phyloP scores from a whole-genome alignment of 2,888 invertebrate species.

The Cryptocephalus primarius region DNA sequence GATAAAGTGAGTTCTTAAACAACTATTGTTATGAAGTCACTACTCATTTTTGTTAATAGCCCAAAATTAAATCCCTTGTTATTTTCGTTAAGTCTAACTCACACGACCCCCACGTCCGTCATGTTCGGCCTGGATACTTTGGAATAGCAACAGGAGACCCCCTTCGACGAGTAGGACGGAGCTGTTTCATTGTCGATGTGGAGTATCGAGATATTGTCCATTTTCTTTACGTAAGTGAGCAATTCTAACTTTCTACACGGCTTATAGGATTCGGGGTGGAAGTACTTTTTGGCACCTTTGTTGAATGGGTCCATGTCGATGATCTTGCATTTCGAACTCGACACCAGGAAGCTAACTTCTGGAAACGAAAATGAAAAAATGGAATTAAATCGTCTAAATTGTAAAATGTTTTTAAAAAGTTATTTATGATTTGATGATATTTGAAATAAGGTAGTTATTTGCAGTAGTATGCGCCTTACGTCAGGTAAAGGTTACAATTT shows the following conservation, averaged over 20 bases:
- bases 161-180: conserved; percentile 23
- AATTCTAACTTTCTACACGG: conserved; percentile 38
- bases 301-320: conserved; percentile 50
- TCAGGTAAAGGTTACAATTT: too few species aligned
- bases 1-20: too few species aligned
- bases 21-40: background rate
- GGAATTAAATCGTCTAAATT: too few species aligned
- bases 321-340: conserved; percentile 53
- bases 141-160: conserved; percentile 25
- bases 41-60: background rate
- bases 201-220: conserved; percentile 24
- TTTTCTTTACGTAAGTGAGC: conserved; percentile 28
- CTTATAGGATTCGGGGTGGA: conserved; percentile 43
- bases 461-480: too few species aligned
- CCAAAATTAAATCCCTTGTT: background rate
- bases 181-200: conserved; percentile 25
- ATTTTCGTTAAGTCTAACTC: too few species aligned
- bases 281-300: conserved; percentile 41
- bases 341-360: conserved; percentile 39
- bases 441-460: too few species aligned
- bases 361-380: conserved; percentile 4
- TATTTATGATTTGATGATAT: too few species aligned
- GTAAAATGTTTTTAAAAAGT: too few species aligned
- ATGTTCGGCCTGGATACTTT: conserved; percentile 11
- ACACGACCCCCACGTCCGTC: too few species aligned